Evolutionary conservation across 2,888 invertebrate genomes (phyloP), one percentile per base, ranked within the genome.

Genomic region (Isotomurus palustris): DNA sequence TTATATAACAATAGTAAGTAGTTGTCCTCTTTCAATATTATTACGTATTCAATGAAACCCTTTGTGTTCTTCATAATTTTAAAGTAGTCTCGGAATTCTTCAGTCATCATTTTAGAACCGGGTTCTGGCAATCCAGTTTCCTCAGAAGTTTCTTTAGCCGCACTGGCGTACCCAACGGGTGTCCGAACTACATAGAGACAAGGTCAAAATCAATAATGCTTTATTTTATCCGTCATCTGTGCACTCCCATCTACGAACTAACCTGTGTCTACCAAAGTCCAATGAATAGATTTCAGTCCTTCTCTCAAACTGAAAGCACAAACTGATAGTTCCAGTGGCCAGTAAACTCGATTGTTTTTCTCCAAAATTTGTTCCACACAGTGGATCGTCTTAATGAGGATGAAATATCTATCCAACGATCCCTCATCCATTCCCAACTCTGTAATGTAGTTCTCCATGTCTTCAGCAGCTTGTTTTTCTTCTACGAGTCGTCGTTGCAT

Each of bases 191-290:
- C 8, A 14, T 28, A n/a, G 17, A 58, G 28, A 52, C 12, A 47
- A 43, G 6, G 21, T 43, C 24, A 22, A 22, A 19, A 43, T 17
- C 3, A 43, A 43, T 17, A 6, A 40, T 12, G 6, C 17, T 8
- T 14, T 17, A 40, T 40, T 8, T 14, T n/a, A 8, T 40, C 17
- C 32, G 14, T 10, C 32, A 10, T 10, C 14, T 32, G 19, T 38
- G n/a, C 38, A 5, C 8, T 12, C 4, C 19, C 40, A 40, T 32
- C 25, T 24, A 25, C 38, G 29, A 40, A n/a, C 32, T 48, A 22
- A 70, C 71, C 49, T 43, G 70, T 71, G 40, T 71, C 63, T n/a
- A 71, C 48, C 5, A 71, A 50, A 35, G 62, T 60, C 56, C 66
- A 68, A 40, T 62, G 67, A 19, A 44, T 35, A 1, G 54, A 44